Base-by-base conservation (phyloP, 2,113 vertebrate species). In the Deroptyus accipitrinus region DNA sequence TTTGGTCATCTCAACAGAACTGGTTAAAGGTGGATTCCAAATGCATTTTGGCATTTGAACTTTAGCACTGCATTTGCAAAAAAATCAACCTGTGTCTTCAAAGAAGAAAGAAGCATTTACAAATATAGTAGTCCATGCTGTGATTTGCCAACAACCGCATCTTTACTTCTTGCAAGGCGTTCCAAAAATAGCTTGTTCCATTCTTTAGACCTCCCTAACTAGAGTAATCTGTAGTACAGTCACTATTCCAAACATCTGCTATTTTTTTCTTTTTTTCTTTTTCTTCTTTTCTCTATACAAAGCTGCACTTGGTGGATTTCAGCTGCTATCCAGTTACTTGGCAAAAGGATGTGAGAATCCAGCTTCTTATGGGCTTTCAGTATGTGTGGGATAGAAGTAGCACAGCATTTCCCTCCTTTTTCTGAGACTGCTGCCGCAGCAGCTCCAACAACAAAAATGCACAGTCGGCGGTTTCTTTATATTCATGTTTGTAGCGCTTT, bases 381-480 rank as follows among this genome's bases (percentile, higher is more conserved):
- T 39, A 35, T 76, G 75, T 72, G 39, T 87, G 67, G 72, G 74
- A 63, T 86, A 1, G 64, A 68, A 30, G 63, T 70, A 96, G 22
- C 51, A 76, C 64, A 88, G 79, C 77, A 78, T 57, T 94, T 83
- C 59, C 55, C 51, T 94, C 49, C 59, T 91, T 97, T 96, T 96
- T 81, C 81, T 39, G 61, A 95, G 95, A 91, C n/a, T 87, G 89
- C 88, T 80, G 91, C 90, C 10, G 23, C 79, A 88, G 70, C 86
- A 96, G 80, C 96, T 90, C 86, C 89, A 82, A 92, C 73, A 89
- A 95, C 93, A 96, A 95, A 97, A 96, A 54, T 83, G 90, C 88
- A 73, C 86, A 69, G 80, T 97, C n/a, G 46, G 95, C 16, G 15
- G 39, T 96, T 98, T 92, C 91, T 97, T 97, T 97, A 94, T 98